Conservation (phyloP, 2,797 vertebrate genomes). For the Mustela erminea region DNA sequence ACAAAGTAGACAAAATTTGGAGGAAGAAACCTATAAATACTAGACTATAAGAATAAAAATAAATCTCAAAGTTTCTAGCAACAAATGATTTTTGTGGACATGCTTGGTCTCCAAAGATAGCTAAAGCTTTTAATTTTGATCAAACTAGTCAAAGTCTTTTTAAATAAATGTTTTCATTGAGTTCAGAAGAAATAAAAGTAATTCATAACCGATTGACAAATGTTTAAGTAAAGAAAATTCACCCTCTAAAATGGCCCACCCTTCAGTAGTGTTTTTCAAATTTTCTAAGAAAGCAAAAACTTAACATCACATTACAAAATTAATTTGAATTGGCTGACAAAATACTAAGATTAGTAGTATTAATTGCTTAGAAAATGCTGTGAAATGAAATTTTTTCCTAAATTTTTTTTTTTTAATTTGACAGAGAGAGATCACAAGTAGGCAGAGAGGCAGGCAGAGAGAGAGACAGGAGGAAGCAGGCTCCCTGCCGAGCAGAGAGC, state of each 20-base stretch:
- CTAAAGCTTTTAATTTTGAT: slow-evolving; percentile 49
- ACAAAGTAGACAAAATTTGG: background rate
- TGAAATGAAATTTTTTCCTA: background rate
- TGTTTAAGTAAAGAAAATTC: slow-evolving; percentile 31
- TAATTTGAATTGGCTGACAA: background rate
- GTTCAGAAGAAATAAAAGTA: slow-evolving; percentile 49
- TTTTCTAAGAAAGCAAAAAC: slow-evolving; percentile 28
- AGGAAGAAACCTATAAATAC: background rate
- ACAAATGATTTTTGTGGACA: background rate
- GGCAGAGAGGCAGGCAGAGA: too few species aligned
- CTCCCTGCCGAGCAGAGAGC: too few species aligned
- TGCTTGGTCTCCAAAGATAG: background rate
- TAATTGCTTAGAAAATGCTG: slow-evolving; percentile 4
- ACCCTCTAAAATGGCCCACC: background rate
- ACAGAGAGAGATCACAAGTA: too few species aligned
- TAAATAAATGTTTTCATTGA: background rate
- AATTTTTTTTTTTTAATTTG: too few species aligned
- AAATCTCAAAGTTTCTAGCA: slow-evolving; percentile 8
- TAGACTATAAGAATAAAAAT: background rate
- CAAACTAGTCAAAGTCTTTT: background rate
- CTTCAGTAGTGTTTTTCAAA: slow-evolving; percentile 9
- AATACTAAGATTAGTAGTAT: background rate
- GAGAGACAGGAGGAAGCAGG: too few species aligned
- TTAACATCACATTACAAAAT: background rate
- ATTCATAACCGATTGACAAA: background rate